Percentiles rank a stretch among this genome's conserved stretches.
Conservation (phyloP, 2,888 invertebrate species). For the Slavum lentiscoides region DNA sequence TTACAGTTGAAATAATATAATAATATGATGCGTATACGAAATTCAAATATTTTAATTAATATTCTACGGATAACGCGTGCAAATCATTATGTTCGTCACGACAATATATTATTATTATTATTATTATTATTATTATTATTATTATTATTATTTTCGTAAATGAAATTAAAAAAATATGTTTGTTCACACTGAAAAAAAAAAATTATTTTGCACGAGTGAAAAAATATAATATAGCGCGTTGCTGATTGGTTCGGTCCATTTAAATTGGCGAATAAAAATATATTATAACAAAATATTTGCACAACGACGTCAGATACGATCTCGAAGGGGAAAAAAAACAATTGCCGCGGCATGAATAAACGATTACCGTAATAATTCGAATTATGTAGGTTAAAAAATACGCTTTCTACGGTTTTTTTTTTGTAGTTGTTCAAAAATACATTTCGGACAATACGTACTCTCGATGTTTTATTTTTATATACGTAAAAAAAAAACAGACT, state of each 20-base stretch:
- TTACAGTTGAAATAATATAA: slow-evolving; percentile 6
- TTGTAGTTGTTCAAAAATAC: background rate
- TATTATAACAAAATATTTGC: background rate
- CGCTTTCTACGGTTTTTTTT: slow-evolving; percentile 35
- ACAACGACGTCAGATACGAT: background rate
- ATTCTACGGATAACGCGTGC: background rate
- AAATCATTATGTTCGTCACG: slow-evolving; percentile 5
- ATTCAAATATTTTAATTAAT: slow-evolving; percentile 16
- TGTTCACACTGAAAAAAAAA: background rate
- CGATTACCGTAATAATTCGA: slow-evolving; percentile 24
- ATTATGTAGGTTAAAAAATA: slow-evolving; percentile 31
- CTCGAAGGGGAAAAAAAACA: slow-evolving; percentile 12
- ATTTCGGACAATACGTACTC: slow-evolving; percentile 11
- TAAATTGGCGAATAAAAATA: background rate
- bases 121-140: too few relatives aligned
- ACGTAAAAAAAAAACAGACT: background rate
- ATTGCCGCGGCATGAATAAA: background rate
- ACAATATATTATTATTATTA: background rate
- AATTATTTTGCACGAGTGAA: background rate
- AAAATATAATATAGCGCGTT: background rate
- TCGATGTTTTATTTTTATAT: background rate
- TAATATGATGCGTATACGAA: background rate
- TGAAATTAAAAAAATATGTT: background rate
- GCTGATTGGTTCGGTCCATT: too few relatives aligned
- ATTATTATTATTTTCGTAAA: background rate